These are phyloP conservation scores for Sisyra nigra DNA, from an alignment of 2,888 invertebrate species.

Conservation along the genomic window DNA sequence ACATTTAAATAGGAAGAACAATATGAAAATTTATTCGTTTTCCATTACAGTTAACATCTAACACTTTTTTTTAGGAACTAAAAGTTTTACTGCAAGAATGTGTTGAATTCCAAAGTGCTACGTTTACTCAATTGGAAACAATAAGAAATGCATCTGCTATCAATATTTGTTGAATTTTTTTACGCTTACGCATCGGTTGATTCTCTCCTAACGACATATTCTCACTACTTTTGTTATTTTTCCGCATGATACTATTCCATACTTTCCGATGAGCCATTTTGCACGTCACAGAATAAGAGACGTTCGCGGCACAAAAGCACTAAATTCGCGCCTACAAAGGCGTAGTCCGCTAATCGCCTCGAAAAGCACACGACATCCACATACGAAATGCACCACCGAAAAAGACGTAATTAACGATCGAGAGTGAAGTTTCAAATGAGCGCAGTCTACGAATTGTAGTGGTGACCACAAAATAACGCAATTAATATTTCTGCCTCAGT, in stretches of 20 bases:
- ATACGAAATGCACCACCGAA: neutral
- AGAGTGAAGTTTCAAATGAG: neutral
- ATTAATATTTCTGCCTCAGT: too few relatives aligned
- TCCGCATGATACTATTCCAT: constrained; percentile 26
- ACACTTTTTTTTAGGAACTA: too few relatives aligned
- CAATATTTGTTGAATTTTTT: neutral
- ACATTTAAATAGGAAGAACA: too few relatives aligned
- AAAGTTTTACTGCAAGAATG: too few relatives aligned
- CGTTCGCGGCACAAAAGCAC: neutral
- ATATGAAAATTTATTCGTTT: too few relatives aligned
- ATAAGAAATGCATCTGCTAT: neutral
- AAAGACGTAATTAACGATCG: neutral
- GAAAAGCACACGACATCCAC: neutral
- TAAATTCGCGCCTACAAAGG: neutral
- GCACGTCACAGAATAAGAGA: neutral
- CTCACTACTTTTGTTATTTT: constrained; percentile 16
- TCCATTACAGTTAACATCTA: too few relatives aligned
- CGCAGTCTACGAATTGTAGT: too few relatives aligned
- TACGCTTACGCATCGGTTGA: too few relatives aligned
- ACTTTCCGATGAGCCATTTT: constrained; percentile 25
- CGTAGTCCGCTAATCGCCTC: neutral
- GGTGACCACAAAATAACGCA: too few relatives aligned
- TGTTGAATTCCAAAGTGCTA: neutral
- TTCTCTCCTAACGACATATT: too few relatives aligned
- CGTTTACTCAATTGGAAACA: neutral